Base-by-base conservation (phyloP, 2,888 invertebrate genomes). In the Julus scanicus region DNA sequence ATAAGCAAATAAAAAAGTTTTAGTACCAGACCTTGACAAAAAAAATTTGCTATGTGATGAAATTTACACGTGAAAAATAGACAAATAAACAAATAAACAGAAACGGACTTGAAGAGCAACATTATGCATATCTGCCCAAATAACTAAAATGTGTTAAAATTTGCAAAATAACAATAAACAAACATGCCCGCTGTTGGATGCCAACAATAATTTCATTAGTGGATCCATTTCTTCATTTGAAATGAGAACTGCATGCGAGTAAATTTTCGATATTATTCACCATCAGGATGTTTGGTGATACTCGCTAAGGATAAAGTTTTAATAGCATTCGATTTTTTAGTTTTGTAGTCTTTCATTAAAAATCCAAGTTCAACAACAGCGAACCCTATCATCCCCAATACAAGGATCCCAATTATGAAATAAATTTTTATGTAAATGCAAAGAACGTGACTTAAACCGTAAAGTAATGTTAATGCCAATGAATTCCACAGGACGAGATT, bases 401-500 rank as follows among this genome's bases (percentile, higher is more conserved):
- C 92, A 11, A 97, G 93, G 53, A 97, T 95, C 17, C 94, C 94
- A 92, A 96, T 93, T 94, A 97, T 94, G 39, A 97, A 96, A 92
- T 96, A 96, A 0, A 97, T 94, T 93, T 97, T 97, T 95, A 95
- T 96, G 89, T 95, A 93, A 88, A 96, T 96, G 92, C 97, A 97
- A 39, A 97, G 93, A 90, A 96, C 96, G 44, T 96, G 97, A 90
- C 96, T 96, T 93, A 96, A 97, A 0, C 96, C 96, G 91, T 97
- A 97, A 11, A 97, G 97, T 86, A 97, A 95, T 40, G 97, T 97
- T 92, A 97, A 97, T 1, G 97, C 97, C 4, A 95, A 95, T 88
- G 96, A 96, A 92, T 97, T 97, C 97, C 97, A 97, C 8, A 97
- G 94, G 49, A 97, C 94, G 92, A 95, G 97, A 93, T 97, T 97